Conservation (phyloP, 2,888 invertebrate species). For the Scrobipalpa costella region DNA sequence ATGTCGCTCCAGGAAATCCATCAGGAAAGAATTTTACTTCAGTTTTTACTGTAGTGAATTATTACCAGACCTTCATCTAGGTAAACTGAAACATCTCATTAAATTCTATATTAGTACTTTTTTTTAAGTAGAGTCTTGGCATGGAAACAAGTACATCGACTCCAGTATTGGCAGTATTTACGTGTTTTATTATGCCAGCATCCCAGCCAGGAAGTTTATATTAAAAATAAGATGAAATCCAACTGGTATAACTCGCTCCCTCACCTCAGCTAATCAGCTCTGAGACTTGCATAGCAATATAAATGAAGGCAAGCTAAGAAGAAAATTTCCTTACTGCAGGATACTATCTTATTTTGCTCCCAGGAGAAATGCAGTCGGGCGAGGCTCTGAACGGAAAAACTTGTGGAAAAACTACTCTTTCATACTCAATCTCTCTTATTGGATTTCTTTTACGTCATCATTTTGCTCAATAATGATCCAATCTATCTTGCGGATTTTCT, state of each 20-base stretch:
- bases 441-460: neutral
- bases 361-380: neutral
- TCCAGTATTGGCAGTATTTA: too few species aligned
- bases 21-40: too few species aligned
- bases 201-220: neutral
- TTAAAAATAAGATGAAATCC: neutral
- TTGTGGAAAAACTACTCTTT: neutral
- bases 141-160: too few species aligned
- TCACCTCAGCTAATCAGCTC: neutral
- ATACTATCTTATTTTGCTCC: neutral
- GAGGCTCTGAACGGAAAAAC: neutral
- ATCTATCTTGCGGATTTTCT: neutral
- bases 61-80: too few species aligned
- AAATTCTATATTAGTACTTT: too few species aligned
- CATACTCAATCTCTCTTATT: constrained; percentile 4
- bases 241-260: neutral
- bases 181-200: too few species aligned
- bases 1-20: too few species aligned
- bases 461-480: constrained; percentile 1
- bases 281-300: neutral
- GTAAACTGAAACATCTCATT: too few species aligned
- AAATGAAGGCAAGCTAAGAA: neutral
- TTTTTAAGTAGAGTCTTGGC: too few species aligned
- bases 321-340: neutral
- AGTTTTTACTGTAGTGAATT: too few species aligned